phyloP scores from a whole-genome alignment of 2,797 vertebrate species.

The Neopelma chrysocephalum region DNA sequence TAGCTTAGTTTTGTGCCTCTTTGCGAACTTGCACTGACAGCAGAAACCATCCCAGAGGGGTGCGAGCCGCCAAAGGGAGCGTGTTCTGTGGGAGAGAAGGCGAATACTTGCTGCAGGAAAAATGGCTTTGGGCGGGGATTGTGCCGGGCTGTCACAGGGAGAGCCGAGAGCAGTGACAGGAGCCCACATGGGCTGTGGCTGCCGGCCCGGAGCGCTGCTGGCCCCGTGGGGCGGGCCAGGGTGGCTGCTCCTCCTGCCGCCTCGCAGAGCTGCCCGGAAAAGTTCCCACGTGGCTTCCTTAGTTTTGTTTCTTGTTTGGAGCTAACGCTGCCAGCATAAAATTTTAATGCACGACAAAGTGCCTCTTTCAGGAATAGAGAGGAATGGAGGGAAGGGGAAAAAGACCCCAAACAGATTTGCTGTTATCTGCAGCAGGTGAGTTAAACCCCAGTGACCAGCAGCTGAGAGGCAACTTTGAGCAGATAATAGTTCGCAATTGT shows the following conservation, averaged over 20 bases:
- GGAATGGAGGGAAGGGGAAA: background rate
- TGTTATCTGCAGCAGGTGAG: background rate
- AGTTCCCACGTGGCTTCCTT: background rate
- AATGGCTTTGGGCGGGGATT: fast-evolving
- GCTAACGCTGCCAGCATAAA: background rate
- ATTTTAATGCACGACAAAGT: background rate
- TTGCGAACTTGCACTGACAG: background rate
- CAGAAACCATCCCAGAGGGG: fast-evolving
- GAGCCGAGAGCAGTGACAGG: background rate
- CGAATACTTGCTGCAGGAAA: background rate
- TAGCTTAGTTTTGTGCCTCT: background rate
- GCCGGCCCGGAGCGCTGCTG: background rate
- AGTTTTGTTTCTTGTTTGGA: background rate
- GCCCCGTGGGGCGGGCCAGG: background rate
- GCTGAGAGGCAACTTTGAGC: background rate
- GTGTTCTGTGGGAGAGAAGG: fast-evolving
- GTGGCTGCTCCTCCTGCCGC: background rate
- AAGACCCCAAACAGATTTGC: background rate
- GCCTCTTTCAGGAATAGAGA: background rate
- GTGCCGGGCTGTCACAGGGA: background rate
- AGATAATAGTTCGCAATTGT: background rate
- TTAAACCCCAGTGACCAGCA: background rate
- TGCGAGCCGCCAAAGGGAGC: background rate
- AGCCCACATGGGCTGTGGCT: background rate
- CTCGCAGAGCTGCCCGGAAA: fast-evolving